Conservation (phyloP, 2,888 invertebrate genomes). For the Megaustenia siamemsis region DNA sequence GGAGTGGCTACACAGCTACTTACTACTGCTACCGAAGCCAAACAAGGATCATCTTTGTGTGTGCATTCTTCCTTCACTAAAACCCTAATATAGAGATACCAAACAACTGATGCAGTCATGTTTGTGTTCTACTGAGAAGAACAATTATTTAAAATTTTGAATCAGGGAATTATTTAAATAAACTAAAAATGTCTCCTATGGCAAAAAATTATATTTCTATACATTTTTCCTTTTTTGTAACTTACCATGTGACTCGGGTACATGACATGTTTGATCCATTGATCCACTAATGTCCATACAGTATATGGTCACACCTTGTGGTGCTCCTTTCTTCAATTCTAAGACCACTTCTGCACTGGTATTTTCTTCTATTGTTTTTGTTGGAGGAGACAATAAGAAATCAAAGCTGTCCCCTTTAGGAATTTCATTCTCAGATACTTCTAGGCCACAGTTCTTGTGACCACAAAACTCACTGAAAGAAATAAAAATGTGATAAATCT, state of each 20-base stretch:
- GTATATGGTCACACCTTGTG: slow-evolving; percentile 70
- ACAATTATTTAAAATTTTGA: too few species aligned
- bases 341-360: slow-evolving; percentile 54
- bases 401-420: slow-evolving; percentile 68
- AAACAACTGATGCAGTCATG: too few species aligned
- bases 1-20: too few species aligned
- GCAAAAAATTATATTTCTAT: too few species aligned
- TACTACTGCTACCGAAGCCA: too few species aligned
- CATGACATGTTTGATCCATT: slow-evolving; percentile 62
- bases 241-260: slow-evolving; percentile 71
- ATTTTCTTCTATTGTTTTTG: slow-evolving; percentile 29
- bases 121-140: too few species aligned
- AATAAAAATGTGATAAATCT: background rate
- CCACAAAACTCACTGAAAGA: slow-evolving; percentile 66
- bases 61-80: too few species aligned
- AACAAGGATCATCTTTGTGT: too few species aligned
- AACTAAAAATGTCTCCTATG: too few species aligned
- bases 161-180: too few species aligned
- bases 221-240: too few species aligned
- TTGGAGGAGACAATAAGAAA: slow-evolving; percentile 66
- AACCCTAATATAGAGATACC: too few species aligned
- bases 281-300: slow-evolving; percentile 76
- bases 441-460: slow-evolving; percentile 62
- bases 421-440: slow-evolving; percentile 67
- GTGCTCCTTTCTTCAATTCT: slow-evolving; percentile 59